Evolutionary conservation across 2,888 invertebrate genomes (phyloP), one percentile per base, ranked within the genome.

Genomic region (Tholera decimalis): DNA sequence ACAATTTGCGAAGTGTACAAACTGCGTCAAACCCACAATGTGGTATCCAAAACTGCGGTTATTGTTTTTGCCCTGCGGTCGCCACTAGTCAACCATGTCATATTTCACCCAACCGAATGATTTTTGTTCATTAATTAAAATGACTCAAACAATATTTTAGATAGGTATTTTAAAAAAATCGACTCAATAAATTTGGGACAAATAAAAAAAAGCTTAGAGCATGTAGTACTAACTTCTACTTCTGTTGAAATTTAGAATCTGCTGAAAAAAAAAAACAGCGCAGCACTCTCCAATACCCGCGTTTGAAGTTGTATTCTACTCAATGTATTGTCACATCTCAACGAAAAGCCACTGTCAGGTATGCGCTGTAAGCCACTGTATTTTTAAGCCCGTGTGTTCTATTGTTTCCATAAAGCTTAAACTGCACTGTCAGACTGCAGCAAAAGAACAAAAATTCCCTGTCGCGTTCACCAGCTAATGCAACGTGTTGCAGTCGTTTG

Each of bases 321-420:
- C n/a, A 1, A 33, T 5, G 9, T 4, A 39, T 61, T 46, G 33
- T 43, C 26, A 26, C 43, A 26, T 33, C 24, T 6, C 8, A 37
- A 28, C 24, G 9, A 47, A 50, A 63, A 55, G 22, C 55, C 22
- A 26, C 4, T 8, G 15, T 5, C 8, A 47, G 24, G 13, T 63
- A 71, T 44, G 46, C 8, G n/a, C 26, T 76, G 37, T 28, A 47
- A 41, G 51, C 9, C 15, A 24, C 28, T 44, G 33, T 71, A 44
- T 73, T 77, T 73, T 64, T 55, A 58, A 63, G 28, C 28, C 39
- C 39, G 26, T 18, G n/a, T 37, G 18, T 43, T 57, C 55, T 56
- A 62, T 77, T 74, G 61, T 78, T 58, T 55, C 60, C 78, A 67
- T 67, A 61, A 73, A 73, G 68, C 74, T 77, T 72, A 61, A 59